Percentiles rank a stretch among this genome's conserved stretches.
Evolutionary conservation across 2,888 invertebrate species (phyloP).

Genomic region (Eristalinus aeneus): DNA sequence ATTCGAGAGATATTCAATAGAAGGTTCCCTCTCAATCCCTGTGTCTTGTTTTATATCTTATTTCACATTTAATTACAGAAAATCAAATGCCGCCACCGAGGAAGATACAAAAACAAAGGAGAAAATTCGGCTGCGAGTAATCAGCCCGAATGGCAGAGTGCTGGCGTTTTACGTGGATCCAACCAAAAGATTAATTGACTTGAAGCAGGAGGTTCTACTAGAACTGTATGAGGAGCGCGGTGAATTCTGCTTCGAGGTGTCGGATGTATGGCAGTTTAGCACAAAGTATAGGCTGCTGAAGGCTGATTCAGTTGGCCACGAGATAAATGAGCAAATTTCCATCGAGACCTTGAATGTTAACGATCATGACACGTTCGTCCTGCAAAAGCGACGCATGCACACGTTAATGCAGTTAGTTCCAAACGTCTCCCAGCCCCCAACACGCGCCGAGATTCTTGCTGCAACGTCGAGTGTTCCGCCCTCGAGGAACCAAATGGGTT

Average conservation of each 20-base stretch:
- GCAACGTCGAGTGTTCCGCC: slow-evolving; percentile 80
- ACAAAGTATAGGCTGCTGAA: slow-evolving; percentile 77
- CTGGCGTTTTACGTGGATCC: slow-evolving; percentile 75
- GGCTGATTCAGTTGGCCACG: slow-evolving; percentile 76
- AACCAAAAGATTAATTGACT: slow-evolving; percentile 75
- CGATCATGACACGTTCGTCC: slow-evolving; percentile 77
- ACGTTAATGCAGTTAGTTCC: slow-evolving; percentile 75
- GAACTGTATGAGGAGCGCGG: slow-evolving; percentile 78
- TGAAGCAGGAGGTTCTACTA: slow-evolving; percentile 78
- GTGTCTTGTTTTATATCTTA: background rate
- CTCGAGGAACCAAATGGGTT: slow-evolving; percentile 76
- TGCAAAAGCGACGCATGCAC: slow-evolving; percentile 75
- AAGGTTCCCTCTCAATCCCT: slow-evolving; percentile 15
- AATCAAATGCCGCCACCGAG: slow-evolving; percentile 28
- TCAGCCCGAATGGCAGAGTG: slow-evolving; percentile 78
- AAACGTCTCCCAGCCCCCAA: slow-evolving; percentile 81
- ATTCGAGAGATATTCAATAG: slow-evolving; percentile 48
- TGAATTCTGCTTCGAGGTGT: slow-evolving; percentile 77
- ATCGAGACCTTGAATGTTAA: slow-evolving; percentile 75
- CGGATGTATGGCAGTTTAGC: slow-evolving; percentile 76
- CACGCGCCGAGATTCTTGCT: slow-evolving; percentile 80
- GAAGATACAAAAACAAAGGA: slow-evolving; percentile 68
- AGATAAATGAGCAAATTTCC: slow-evolving; percentile 75
- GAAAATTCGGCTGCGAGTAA: slow-evolving; percentile 76
- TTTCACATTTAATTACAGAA: slow-evolving; percentile 29